Conservation (phyloP, 2,113 vertebrate genomes). For the Thunnus maccoyii region DNA sequence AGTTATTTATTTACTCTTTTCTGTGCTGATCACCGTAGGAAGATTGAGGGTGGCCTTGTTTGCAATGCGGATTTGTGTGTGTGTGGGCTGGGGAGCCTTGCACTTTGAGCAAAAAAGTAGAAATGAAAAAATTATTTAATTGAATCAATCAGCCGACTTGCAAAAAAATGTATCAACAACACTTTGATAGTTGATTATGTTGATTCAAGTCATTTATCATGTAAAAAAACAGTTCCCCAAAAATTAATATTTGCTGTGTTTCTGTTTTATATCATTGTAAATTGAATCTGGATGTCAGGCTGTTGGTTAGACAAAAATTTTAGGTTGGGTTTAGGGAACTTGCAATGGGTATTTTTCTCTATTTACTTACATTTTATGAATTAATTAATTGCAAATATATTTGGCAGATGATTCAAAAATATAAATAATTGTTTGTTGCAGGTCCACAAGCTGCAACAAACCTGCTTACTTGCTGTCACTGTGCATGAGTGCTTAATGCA, state of each 20-base stretch:
- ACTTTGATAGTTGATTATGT: no score
- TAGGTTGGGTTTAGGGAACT: no score
- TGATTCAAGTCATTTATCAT: no score
- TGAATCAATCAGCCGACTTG: no score
- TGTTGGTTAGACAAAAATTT: not conserved
- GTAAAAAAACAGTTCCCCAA: no score
- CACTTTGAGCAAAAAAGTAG: no score
- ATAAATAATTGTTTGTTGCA: not conserved
- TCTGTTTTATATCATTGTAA: not conserved
- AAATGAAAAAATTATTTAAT: no score
- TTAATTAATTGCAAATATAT: not conserved
- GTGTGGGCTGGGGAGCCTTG: not conserved
- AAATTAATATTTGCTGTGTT: not conserved
- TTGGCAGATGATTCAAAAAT: not conserved
- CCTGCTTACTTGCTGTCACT: not conserved
- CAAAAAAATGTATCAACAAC: no score
- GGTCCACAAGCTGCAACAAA: no score
- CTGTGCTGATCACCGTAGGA: not conserved
- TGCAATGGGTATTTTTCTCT: not conserved
- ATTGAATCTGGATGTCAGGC: not conserved
- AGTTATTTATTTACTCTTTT: constrained; percentile 20
- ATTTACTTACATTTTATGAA: not conserved
- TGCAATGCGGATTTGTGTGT: not conserved
- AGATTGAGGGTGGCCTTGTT: constrained; percentile 13
- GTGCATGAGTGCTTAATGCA: not conserved